These are phyloP conservation scores for Drosophila colorata DNA, from an alignment of 2,888 invertebrate genomes.

Conservation along the genomic window DNA sequence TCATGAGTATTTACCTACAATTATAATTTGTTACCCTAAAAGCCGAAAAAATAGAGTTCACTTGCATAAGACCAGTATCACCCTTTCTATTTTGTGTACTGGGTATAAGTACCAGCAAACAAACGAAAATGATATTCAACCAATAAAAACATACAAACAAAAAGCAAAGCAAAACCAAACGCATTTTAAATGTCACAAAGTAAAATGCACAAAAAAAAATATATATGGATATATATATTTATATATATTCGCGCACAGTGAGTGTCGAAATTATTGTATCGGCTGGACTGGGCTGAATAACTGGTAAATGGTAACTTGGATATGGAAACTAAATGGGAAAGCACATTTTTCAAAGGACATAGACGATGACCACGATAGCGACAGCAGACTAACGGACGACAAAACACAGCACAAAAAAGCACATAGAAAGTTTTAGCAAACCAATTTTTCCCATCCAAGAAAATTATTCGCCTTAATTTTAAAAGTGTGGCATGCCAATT, in stretches of 20 bases:
- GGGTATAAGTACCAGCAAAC: conserved; percentile 15
- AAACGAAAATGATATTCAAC: conserved; percentile 26
- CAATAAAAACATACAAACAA: conserved; percentile 18
- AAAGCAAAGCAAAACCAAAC: conserved; percentile 29
- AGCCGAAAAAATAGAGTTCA: too few species aligned
- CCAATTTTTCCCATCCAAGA: conserved; percentile 24
- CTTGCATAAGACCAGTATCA: too few species aligned
- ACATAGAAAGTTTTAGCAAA: conserved; percentile 28
- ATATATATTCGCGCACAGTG: conserved; percentile 56
- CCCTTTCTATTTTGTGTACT: neutral
- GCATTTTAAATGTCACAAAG: conserved; percentile 41
- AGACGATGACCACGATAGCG: conserved; percentile 49
- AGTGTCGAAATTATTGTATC: conserved; percentile 75
- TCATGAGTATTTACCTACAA: too few species aligned
- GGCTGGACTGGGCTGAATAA: conserved; percentile 12
- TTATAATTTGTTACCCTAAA: too few species aligned
- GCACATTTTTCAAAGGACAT: conserved; percentile 59
- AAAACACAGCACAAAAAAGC: conserved; percentile 12
- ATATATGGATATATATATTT: too few species aligned
- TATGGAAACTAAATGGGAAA: conserved; percentile 39
- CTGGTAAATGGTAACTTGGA: conserved; percentile 32
- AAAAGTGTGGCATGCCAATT: too few species aligned
- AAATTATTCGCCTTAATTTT: conserved; percentile 18
- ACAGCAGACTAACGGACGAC: conserved; percentile 52
- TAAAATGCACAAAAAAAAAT: conserved; percentile 26